Base-by-base conservation (phyloP, 2,797 vertebrate genomes). In the Notolepis coatsorum region DNA sequence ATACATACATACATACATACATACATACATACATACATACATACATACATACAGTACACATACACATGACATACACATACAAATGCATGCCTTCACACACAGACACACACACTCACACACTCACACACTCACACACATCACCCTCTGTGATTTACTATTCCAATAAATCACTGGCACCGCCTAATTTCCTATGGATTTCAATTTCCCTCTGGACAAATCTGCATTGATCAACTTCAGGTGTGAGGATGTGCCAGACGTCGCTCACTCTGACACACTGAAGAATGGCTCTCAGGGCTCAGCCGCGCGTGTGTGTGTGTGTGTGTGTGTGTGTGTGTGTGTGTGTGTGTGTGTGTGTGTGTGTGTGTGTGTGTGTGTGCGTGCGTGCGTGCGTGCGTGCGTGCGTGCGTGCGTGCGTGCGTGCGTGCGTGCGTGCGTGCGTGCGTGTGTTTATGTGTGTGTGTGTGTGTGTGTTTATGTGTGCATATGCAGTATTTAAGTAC, bases 161-260 rank as follows among this genome's bases (percentile, higher is more conserved):
- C 89, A 91, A 90, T 92, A 91, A 93, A 92, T 92, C 89, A 88
- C 82, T 90, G 59, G 75, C 43, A 35, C 73, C 10, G 71, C 86
- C 86, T 91, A 90, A 91, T 92, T 92, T 91, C 84, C 86, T 89
- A 91, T 90, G 89, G 91, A 91, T 92, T 91, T 88, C 84, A 92
- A 88, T 93, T 92, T 89, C 89, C 90, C 85, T 71, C 75, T 84
- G 81, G 85, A 90, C 82, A 90, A 76, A 90, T 89, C 83, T 82
- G 79, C 88, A 91, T 91, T 92, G 90, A 92, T 89, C 89, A 89
- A 80, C 82, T 86, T 85, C 88, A 88, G 84, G 81, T 90, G 80
- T 90, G 68, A 85, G 74, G 82, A 88, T 87, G 84, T 88, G 84
- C 85, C 86, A 87, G 80, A 68, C 82, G 83, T 88, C 83, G 81